Conservation (phyloP, 1,140 invertebrate genomes). For the Acarapis woodi region DNA sequence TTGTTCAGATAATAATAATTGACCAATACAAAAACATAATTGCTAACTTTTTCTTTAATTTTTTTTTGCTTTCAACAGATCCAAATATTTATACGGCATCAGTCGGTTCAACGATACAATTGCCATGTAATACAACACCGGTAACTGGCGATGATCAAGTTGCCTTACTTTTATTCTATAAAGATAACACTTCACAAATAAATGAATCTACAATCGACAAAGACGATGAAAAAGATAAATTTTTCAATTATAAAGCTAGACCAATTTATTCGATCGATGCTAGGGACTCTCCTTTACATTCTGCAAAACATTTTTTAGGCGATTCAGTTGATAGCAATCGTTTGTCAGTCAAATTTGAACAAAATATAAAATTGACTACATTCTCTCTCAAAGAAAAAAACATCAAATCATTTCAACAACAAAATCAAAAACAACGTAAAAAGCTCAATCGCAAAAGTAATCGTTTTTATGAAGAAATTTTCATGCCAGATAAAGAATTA, state of each 20-base stretch:
- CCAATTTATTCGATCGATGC: constrained; percentile 7
- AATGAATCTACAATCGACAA: constrained; percentile 13
- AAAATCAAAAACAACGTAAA: too few relatives aligned
- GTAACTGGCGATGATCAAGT: constrained; percentile 41
- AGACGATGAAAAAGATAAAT: constrained; percentile 10
- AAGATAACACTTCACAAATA: constrained; percentile 30
- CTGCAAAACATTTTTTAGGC: constrained; percentile 1
- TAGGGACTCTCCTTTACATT: background rate
- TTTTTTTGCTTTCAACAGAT: constrained; percentile 8
- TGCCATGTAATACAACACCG: constrained; percentile 53
- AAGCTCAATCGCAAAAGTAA: too few relatives aligned
- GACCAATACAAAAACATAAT: too few relatives aligned
- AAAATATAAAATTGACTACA: too few relatives aligned
- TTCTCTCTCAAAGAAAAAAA: too few relatives aligned
- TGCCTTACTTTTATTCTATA: constrained; percentile 68
- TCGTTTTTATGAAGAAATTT: too few relatives aligned
- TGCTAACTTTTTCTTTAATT: background rate
- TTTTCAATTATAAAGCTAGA: too few relatives aligned
- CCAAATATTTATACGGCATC: constrained; percentile 20
- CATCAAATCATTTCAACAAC: too few relatives aligned
- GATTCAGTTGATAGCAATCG: background rate
- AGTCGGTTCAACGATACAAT: constrained; percentile 36
- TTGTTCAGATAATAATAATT: too few relatives aligned
- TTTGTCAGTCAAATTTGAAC: background rate
- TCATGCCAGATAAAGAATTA: too few relatives aligned